phyloP scores from a whole-genome alignment of 2,797 vertebrate species.

The Centropyge bicolor region DNA sequence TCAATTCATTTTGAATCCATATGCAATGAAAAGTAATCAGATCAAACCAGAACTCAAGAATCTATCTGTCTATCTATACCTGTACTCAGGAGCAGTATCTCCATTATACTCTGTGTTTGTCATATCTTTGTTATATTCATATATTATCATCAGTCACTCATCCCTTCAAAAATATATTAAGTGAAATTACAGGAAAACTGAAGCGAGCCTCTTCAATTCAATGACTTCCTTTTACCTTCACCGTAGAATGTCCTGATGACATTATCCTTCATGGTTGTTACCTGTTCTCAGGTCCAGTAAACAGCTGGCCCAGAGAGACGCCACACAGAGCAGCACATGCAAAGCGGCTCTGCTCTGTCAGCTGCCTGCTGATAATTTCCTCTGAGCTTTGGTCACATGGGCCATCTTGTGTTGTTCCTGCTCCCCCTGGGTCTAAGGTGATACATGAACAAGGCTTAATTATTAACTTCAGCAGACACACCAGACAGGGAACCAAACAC shows the following conservation, averaged over 20 bases:
- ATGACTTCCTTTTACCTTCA: too few relatives aligned
- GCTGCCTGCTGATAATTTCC: slow-evolving; percentile 69
- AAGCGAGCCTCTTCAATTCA: neutral
- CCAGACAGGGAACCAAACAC: neutral
- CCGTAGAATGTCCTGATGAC: neutral
- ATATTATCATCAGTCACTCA: neutral
- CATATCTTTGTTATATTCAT: neutral
- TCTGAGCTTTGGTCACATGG: slow-evolving; percentile 46
- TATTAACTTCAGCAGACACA: slow-evolving; percentile 50
- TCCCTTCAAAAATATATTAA: neutral
- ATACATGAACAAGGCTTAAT: slow-evolving; percentile 45
- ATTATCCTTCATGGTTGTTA: slow-evolving; percentile 62
- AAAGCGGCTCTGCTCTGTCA: slow-evolving; percentile 90
- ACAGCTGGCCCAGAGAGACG: slow-evolving; percentile 89
- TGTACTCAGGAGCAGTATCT: neutral
- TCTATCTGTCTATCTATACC: neutral
- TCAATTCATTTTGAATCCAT: neutral
- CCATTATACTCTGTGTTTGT: neutral
- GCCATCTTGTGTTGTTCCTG: slow-evolving; percentile 46
- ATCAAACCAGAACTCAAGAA: neutral
- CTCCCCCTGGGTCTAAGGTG: slow-evolving; percentile 58
- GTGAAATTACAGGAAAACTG: neutral
- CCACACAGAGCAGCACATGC: slow-evolving; percentile 90
- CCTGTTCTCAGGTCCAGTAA: slow-evolving; percentile 90
- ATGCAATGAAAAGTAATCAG: neutral